phyloP scores from a whole-genome alignment of 2,888 invertebrate species.

The Myopa tessellatipennis region DNA sequence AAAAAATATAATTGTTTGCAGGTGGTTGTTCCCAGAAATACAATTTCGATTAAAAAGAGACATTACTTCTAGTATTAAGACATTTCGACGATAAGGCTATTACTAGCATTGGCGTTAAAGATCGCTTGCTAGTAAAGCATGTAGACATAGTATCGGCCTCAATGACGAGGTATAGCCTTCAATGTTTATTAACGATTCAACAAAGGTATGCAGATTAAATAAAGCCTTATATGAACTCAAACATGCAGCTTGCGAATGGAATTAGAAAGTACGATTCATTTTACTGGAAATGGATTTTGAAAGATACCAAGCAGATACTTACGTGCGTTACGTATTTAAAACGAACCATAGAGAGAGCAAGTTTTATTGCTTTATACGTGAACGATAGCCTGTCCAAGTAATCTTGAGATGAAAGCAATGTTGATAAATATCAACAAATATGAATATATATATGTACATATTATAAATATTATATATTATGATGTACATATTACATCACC shows the following conservation, averaged over 20 bases:
- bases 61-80: slow-evolving; percentile 38
- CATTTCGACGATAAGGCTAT: background rate
- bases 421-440: background rate
- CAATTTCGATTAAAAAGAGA: slow-evolving; percentile 43
- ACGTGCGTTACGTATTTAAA: slow-evolving; percentile 40
- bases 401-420: background rate
- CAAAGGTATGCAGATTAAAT: slow-evolving; percentile 17
- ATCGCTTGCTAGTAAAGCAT: no score
- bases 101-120: no score
- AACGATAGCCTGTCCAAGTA: slow-evolving; percentile 1
- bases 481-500: no score
- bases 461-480: no score
- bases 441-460: no score
- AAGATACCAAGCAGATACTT: slow-evolving; percentile 41
- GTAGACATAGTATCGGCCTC: no score
- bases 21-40: slow-evolving; percentile 44
- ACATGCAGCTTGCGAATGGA: slow-evolving; percentile 8
- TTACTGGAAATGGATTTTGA: slow-evolving; percentile 1
- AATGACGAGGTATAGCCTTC: slow-evolving; percentile 37
- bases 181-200: slow-evolving; percentile 34
- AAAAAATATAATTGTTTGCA: slow-evolving; percentile 24
- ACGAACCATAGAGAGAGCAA: background rate
- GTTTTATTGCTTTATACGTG: slow-evolving; percentile 3
- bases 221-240: slow-evolving; percentile 14
- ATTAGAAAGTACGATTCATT: background rate